Base-by-base conservation (phyloP, 2,888 invertebrate genomes). In the Endomychus coccineus region DNA sequence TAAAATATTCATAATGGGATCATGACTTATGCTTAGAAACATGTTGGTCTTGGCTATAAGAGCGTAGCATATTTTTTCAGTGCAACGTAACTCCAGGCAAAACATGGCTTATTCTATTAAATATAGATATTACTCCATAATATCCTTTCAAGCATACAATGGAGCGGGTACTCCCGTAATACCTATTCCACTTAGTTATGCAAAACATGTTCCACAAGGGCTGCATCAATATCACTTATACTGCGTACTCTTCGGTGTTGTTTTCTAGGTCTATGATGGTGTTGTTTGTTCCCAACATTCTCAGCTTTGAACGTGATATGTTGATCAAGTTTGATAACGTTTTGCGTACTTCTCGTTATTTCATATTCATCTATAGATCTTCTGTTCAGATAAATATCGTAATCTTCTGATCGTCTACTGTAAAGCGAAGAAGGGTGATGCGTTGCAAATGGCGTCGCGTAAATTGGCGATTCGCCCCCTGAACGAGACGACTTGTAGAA, bases 201-300 rank as follows among this genome's bases (percentile, higher is more conserved):
- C n/a, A n/a, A n/a, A n/a, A n/a, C n/a, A n/a, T n/a, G n/a, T n/a
- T n/a, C n/a, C n/a, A n/a, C n/a, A n/a, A n/a, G n/a, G n/a, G n/a
- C n/a, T 4, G 36, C 36, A 56, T 83, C 82, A 52, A 83, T 83
- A 61, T 83, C 83, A 2, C 83, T 80, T 48, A 83, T 83, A 54
- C 81, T 81, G 53, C 80, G 79, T 19, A 81, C 81, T 9, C 82
- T 69, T 11, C 81, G 67, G 50, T 80, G 80, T 35, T 62, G 58
- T 29, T 76, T 66, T 47, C 73, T 74, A 49, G 73, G 71, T 44
- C 68, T 69, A 16, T 69, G 49, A 24, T 51, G 51, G 3, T 61
- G 53, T 9, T 66, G 62, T 5, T 37, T 23, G 6, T 27, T 40
- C 14, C 28, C 35, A 12, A 24, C 30, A 1, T 23, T 30, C 6